Evolutionary conservation across 2,888 invertebrate genomes (phyloP), one percentile per base, ranked within the genome.

Genomic region (Rhogogaster chlorosoma): DNA sequence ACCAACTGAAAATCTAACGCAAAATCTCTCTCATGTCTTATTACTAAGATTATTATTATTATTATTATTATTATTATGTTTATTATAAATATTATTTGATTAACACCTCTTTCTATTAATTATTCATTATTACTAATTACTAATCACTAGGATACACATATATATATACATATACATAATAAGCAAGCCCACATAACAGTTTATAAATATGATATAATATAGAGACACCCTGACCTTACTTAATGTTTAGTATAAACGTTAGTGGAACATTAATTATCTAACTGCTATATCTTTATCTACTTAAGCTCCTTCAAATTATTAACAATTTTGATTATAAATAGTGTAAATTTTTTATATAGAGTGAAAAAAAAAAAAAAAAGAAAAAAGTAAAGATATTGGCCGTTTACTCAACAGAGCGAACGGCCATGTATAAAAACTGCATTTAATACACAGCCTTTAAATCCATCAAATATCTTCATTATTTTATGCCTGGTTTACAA

Each of bases 261-360:
- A 88, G 89, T 87, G 87, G 87, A 89, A 89, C 88, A 86, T 88
- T 88, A 86, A 88, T 45, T 88, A 88, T 87, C 89, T 89, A 88
- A 87, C 88, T 88, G 90, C 90, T 90, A 89, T 89, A 88, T 88
- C 89, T 88, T 88, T 85, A 89, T 88, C 89, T 91, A 91, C 90
- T 92, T 90, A 91, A 90, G 88, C 88, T 84, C 84, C 84, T 84
- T 84, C 75, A 82, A 87, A 84, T 86, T 83, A 83, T 45, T 83
- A 85, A 85, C 85, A 85, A 83, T 91, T 92, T 92, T 93, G 90
- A 93, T 92, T 93, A 93, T 93, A 93, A 91, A 93, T 92, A 93
- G 91, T 93, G 93, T 93, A 93, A 92, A 93, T 93, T 93, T 93
- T 93, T 93, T 93, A 92, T 92, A 93, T 93, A 93, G 92, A 88